Base-by-base conservation (phyloP, 2,113 vertebrate species). In the Camelus bactrianus region DNA sequence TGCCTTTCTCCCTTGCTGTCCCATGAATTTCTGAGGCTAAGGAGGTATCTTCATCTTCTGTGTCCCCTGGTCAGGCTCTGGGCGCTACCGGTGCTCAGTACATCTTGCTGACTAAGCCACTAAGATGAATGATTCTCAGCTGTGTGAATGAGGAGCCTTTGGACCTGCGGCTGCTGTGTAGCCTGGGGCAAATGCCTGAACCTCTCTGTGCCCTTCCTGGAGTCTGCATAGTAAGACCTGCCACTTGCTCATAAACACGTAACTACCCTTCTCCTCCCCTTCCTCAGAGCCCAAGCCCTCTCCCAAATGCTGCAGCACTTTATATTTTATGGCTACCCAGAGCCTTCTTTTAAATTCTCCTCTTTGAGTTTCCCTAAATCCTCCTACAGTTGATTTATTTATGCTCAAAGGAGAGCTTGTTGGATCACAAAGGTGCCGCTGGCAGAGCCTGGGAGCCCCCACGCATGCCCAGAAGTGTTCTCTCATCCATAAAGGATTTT, bases 331-430 rank as follows among this genome's bases (percentile, higher is more conserved):
- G 77, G 92, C 83, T 48, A 72, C 17, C 50, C 69, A 42, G 89
- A 91, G 95, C 20, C 35, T 80, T 73, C 92, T 89, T 95, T 72
- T 30, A 84, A 81, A 42, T 54, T 87, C 42, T 85, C 48, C 72
- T 81, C 77, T 64, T 75, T 80, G 38, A 79, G 54, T 80, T 93
- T 86, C 56, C 38, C 13, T 9, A n/a, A 60, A 30, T 52, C 76
- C 54, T 82, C 73, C 76, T 75, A 62, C 35, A 52, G 67, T 15
- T 81, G 73, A 75, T 75, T 93, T 75, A 87, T 87, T 87, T 52
- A 30, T 54, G 6, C 70, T 73, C 35, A 3, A 19, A 28, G 54
- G 46, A 32, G 54, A 58, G 58, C 58, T 16, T 28, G 24, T 13
- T 48, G n/a, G 38, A 65, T 81, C 93, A 62, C 73, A 70, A 80